Conservation (phyloP, 2,797 vertebrate genomes). For the Eidolon dupreanum region DNA sequence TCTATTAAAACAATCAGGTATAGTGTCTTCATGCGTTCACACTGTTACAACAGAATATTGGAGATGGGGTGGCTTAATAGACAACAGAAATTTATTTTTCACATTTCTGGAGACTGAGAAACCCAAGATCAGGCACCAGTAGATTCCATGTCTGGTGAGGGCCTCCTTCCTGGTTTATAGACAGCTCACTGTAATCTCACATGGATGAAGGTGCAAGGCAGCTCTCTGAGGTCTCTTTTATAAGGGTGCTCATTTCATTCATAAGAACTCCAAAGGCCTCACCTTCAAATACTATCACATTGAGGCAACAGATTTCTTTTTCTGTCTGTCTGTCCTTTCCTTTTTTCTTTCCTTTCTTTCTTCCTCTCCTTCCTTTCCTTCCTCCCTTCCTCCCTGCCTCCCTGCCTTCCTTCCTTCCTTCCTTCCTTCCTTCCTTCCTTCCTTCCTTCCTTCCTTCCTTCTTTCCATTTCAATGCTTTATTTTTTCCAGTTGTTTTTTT, state of each 20-base stretch:
- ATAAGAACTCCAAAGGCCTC: neutral
- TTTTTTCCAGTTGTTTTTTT: too few relatives aligned
- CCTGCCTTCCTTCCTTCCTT: too few relatives aligned
- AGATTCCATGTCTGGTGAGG: neutral
- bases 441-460: too few relatives aligned
- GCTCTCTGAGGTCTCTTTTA: neutral
- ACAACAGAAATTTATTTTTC: neutral
- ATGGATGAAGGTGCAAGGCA: neutral
- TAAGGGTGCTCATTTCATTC: neutral
- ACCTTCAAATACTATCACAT: neutral
- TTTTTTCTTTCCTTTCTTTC: too few relatives aligned
- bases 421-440: too few relatives aligned
- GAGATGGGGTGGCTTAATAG: neutral
- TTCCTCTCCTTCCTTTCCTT: too few relatives aligned
- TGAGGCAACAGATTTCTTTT: neutral
- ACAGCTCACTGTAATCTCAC: neutral
- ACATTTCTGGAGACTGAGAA: neutral
- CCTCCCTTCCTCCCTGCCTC: too few relatives aligned
- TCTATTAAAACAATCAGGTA: neutral
- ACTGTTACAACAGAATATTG: neutral
- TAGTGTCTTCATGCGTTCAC: neutral
- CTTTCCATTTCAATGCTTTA: too few relatives aligned
- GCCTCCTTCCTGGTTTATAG: neutral
- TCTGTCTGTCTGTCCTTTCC: too few relatives aligned
- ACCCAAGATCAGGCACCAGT: neutral